Base-by-base conservation (phyloP, 35 echinoderm and acorn worm genomes). In the Strongylocentrotus purpuratus region DNA sequence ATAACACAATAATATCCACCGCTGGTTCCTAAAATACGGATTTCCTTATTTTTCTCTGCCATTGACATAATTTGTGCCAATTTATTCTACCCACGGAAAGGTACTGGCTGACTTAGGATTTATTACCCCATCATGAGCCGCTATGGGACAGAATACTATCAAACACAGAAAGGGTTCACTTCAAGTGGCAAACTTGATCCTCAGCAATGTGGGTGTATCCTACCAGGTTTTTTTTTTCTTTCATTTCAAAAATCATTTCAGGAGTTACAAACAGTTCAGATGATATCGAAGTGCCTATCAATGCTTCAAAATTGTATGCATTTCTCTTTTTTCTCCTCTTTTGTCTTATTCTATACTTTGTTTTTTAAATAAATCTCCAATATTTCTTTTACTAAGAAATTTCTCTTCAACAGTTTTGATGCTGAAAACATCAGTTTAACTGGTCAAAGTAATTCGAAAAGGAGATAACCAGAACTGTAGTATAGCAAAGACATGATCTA, bases 31-130 rank as follows among this genome's bases (percentile, higher is more conserved):
- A 78, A 78, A 78, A 78, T 78, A 28, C 20, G 65, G 28, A 28
- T 78, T 78, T 78, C 65, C 28, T 31, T 78, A 78, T 78, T n/a
- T 78, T 78, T 78, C 65, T 78, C 87, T 89, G 33, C 20, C 33
- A 89, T 78, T 89, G 87, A 89, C 33, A 33, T 46, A 89, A 89
- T 89, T 89, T 89, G 45, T 17, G 20, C 87, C 87, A 89, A 89
- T 89, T 89, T 89, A 89, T 89, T 89, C 87, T 89, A 89, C 87
- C 87, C 87, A 89, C 33, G 87, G 13, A 89, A 45, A 89, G 87
- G 87, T 89, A 89, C 45, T 45, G 33, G 87, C 33, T 78, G 65
- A 78, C 65, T 33, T 89, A 5, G 14, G 32, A 89, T 89, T 89
- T 89, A 89, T 41, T 20, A 89, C 45, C 87, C 32, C 87, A 89